Evolutionary conservation across 2,888 invertebrate genomes (phyloP).

Genomic region (Embidobia sp.): DNA sequence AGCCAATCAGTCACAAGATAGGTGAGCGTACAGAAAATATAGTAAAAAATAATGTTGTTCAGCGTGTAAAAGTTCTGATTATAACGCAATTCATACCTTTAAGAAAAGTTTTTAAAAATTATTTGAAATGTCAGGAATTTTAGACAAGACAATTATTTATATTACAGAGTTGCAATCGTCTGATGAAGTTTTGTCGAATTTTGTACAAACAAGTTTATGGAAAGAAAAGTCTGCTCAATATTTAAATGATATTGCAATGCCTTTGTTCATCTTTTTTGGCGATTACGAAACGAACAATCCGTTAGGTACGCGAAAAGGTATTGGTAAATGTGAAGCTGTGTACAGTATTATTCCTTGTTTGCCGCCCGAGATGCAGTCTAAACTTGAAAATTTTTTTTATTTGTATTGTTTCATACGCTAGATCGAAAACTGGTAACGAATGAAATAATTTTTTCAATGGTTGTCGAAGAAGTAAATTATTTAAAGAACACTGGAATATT

Average conservation of each 20-base stretch:
- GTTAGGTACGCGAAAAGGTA: slow-evolving; percentile 14
- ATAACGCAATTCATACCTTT: slow-evolving; percentile 25
- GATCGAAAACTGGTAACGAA: slow-evolving; percentile 18
- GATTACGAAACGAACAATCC: slow-evolving; percentile 10
- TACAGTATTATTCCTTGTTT: slow-evolving; percentile 32
- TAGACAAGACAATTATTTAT: slow-evolving; percentile 8
- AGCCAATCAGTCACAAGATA: slow-evolving; percentile 14
- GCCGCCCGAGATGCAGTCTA: slow-evolving; percentile 34
- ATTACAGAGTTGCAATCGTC: slow-evolving; percentile 4
- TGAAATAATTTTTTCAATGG: slow-evolving; percentile 33
- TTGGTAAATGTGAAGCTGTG: slow-evolving; percentile 29
- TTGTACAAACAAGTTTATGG: background rate
- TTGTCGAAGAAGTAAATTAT: slow-evolving; percentile 26
- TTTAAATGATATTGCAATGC: background rate
- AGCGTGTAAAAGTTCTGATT: slow-evolving; percentile 8
- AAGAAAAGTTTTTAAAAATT: slow-evolving; percentile 24
- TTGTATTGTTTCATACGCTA: slow-evolving; percentile 25
- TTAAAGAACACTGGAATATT: slow-evolving; percentile 20
- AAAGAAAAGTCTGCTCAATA: slow-evolving; percentile 4
- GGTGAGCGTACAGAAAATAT: slow-evolving; percentile 26
- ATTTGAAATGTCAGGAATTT: slow-evolving; percentile 32
- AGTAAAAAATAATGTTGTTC: slow-evolving; percentile 10
- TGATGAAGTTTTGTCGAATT: slow-evolving; percentile 4
- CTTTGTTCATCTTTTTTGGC: slow-evolving; percentile 5
- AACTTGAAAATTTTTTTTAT: slow-evolving; percentile 31